These are phyloP conservation scores for Nematostella vectensis DNA, from an alignment of 92 coral and sea anemone species.

Conservation along the genomic window DNA sequence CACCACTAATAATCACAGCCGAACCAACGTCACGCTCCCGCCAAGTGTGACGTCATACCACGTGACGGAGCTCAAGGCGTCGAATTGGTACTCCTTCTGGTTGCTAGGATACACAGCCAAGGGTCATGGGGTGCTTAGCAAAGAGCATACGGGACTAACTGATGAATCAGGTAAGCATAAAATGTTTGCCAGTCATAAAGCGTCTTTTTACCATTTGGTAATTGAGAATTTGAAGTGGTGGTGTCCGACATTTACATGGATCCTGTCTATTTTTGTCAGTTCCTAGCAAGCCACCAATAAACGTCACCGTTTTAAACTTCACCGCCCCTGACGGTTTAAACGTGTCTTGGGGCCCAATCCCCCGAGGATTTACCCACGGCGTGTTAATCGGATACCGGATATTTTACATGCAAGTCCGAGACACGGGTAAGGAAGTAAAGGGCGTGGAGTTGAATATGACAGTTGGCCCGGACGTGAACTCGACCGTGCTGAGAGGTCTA, in stretches of 20 bases:
- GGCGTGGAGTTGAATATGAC: conserved; percentile 21
- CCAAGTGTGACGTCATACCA: conserved; percentile 40
- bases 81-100: conserved; percentile 44
- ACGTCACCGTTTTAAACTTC: conserved; percentile 27
- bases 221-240: too few species aligned
- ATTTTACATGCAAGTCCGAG: conserved; percentile 19
- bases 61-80: conserved; percentile 32
- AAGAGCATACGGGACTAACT: conserved; percentile 19
- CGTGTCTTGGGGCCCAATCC: conserved; percentile 59
- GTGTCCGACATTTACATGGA: too few species aligned
- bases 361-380: conserved; percentile 50
- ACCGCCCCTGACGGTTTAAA: conserved; percentile 26
- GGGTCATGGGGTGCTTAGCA: conserved; percentile 55
- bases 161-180: conserved; percentile 59
- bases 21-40: conserved; percentile 25
- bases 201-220: too few species aligned
- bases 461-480: conserved; percentile 9
- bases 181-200: background rate
- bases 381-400: conserved; percentile 58
- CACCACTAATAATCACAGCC: background rate
- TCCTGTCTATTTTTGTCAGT: too few species aligned
- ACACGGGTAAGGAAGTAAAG: conserved; percentile 18
- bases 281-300: conserved; percentile 47
- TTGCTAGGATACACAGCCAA: conserved; percentile 54
- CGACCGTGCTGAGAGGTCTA: conserved; percentile 15